phyloP scores from a whole-genome alignment of 2,888 invertebrate genomes.

The Harmothoe impar region DNA sequence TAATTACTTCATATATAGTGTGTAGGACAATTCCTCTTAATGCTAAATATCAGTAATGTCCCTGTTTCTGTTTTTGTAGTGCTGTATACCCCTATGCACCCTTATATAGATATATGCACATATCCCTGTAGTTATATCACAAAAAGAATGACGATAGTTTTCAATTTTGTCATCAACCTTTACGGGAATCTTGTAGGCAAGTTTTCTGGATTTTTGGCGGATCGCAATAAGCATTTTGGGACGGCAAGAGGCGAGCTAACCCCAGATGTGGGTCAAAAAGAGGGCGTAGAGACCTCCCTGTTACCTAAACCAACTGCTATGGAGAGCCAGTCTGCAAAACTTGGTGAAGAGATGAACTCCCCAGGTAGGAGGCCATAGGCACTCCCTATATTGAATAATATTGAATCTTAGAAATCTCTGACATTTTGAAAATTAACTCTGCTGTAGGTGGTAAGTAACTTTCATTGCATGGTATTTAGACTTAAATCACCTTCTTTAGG shows the following conservation, averaged over 20 bases:
- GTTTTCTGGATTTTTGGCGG: neutral
- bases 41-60: no score
- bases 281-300: neutral
- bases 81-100: neutral
- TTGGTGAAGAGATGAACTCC: neutral
- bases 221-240: neutral
- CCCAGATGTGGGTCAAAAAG: neutral
- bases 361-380: neutral
- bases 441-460: no score
- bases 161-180: no score
- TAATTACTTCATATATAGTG: no score
- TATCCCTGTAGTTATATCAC: no score
- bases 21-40: no score
- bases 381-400: neutral
- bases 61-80: neutral
- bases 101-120: neutral
- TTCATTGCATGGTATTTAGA: no score
- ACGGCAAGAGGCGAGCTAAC: neutral
- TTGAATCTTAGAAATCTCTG: no score
- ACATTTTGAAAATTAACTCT: no score
- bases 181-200: neutral
- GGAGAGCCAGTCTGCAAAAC: neutral
- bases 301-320: neutral
- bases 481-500: no score
- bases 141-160: no score